Evolutionary conservation across 2,113 vertebrate genomes (phyloP).

Genomic region (Perca schrenkii): DNA sequence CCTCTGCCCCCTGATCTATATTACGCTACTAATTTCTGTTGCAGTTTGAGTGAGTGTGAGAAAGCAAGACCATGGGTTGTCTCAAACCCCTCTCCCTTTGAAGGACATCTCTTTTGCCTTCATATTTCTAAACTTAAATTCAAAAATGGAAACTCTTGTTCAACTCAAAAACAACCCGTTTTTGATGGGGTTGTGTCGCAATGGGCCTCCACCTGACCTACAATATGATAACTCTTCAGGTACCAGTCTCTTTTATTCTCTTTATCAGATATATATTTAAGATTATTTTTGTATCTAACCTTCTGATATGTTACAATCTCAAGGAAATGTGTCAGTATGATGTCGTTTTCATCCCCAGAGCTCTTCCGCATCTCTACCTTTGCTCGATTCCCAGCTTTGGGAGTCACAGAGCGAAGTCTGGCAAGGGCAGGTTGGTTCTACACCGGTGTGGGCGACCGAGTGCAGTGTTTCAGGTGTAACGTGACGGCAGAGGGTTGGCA

Average conservation of each 20-base stretch:
- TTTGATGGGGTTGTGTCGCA: slow-evolving; percentile 86
- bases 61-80: slow-evolving; percentile 56
- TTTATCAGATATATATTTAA: not conserved
- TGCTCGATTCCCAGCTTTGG: slow-evolving; percentile 86
- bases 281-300: not conserved
- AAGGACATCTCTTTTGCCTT: slow-evolving; percentile 86
- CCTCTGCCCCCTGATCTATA: not conserved
- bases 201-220: slow-evolving; percentile 84
- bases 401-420: slow-evolving; percentile 91
- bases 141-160: slow-evolving; percentile 87
- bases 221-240: slow-evolving; percentile 92
- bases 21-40: not conserved
- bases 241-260: slow-evolving; percentile 11
- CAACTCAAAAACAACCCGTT: slow-evolving; percentile 85
- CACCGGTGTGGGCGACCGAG: slow-evolving; percentile 90
- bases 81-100: slow-evolving; percentile 91
- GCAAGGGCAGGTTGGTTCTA: slow-evolving; percentile 97
- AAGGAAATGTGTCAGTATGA: not conserved
- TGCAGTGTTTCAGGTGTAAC: slow-evolving; percentile 94
- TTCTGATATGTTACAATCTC: not conserved
- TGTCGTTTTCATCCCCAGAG: slow-evolving; percentile 81
- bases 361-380: slow-evolving; percentile 95
- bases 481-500: slow-evolving; percentile 93
- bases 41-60: slow-evolving; percentile 41
- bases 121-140: slow-evolving; percentile 24